Percentiles rank a stretch among this genome's conserved stretches.
Evolutionary conservation across 2,888 invertebrate species (phyloP).

Genomic region (Trilocha varians): DNA sequence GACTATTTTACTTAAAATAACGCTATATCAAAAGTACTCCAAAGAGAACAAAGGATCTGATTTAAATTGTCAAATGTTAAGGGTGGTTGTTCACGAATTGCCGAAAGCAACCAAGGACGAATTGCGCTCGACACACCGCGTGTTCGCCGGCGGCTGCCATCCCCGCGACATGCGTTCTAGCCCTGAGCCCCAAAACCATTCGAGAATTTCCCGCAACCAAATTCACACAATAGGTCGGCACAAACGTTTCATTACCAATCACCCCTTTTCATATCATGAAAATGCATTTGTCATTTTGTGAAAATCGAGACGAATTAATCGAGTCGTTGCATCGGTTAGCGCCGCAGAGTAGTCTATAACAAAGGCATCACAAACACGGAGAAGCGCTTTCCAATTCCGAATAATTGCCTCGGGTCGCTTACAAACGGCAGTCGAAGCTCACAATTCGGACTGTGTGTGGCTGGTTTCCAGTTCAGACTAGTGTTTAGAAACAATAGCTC

Average conservation of each 20-base stretch:
- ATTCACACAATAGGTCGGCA: neutral
- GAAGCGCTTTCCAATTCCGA: constrained; percentile 36
- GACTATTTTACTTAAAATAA: constrained; percentile 3
- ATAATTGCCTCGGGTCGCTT: constrained; percentile 40
- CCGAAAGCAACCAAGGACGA: constrained; percentile 32
- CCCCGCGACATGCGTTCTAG: constrained; percentile 20
- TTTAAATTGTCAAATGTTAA: constrained; percentile 19
- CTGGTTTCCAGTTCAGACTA: constrained; percentile 52
- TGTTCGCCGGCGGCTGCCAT: constrained; percentile 47
- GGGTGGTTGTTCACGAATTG: constrained; percentile 36
- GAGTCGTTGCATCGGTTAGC: neutral
- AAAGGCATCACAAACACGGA: neutral
- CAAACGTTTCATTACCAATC: neutral
- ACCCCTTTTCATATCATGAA: neutral
- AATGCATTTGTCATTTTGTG: neutral
- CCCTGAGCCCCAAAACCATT: constrained; percentile 4
- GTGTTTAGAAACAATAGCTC: constrained; percentile 70
- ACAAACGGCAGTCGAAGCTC: constrained; percentile 38
- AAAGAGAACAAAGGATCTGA: neutral
- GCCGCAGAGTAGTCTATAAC: neutral
- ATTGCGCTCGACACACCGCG: constrained; percentile 22
- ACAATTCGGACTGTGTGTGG: constrained; percentile 20
- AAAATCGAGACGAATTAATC: neutral
- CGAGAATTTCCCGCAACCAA: neutral
- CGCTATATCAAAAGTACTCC: neutral